Conservation (phyloP, 2,888 invertebrate genomes). For the Alcis repandata region DNA sequence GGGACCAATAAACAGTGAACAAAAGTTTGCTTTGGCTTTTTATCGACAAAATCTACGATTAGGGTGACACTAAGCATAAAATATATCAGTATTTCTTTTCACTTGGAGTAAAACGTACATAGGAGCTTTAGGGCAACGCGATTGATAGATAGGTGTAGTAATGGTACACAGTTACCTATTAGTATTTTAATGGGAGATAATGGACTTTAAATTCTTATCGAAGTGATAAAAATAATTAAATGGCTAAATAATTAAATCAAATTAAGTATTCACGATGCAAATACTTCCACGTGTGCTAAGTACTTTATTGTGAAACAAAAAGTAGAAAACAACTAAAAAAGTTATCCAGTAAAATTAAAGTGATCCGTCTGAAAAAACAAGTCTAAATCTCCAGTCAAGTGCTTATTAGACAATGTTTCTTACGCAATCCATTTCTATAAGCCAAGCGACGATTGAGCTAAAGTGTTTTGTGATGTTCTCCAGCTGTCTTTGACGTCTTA, state of each 20-base stretch:
- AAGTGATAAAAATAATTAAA: too few species aligned
- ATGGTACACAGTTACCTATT: too few species aligned
- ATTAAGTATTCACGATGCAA: too few species aligned
- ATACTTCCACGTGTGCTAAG: too few species aligned
- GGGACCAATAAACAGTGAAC: conserved; percentile 16
- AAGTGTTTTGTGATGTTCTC: conserved; percentile 30
- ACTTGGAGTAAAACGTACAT: too few species aligned
- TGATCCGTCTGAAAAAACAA: too few species aligned
- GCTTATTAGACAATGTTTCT: conserved; percentile 15
- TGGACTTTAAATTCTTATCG: too few species aligned
- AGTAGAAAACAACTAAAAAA: neutral
- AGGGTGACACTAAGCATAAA: neutral
- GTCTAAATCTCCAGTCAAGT: conserved; percentile 12
- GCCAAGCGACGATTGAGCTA: conserved; percentile 28
- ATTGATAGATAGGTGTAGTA: too few species aligned
- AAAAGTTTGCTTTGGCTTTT: conserved; percentile 11
- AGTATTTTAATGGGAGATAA: too few species aligned
- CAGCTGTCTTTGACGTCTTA: conserved; percentile 25
- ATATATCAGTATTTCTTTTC: neutral
- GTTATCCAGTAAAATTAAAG: too few species aligned
- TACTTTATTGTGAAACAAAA: neutral
- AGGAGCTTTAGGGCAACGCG: too few species aligned
- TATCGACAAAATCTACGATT: conserved; percentile 8
- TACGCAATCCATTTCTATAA: conserved; percentile 22
- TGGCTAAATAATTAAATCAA: too few species aligned